Base-by-base conservation (phyloP, 2,113 vertebrate species). In the Psophia crepitans region DNA sequence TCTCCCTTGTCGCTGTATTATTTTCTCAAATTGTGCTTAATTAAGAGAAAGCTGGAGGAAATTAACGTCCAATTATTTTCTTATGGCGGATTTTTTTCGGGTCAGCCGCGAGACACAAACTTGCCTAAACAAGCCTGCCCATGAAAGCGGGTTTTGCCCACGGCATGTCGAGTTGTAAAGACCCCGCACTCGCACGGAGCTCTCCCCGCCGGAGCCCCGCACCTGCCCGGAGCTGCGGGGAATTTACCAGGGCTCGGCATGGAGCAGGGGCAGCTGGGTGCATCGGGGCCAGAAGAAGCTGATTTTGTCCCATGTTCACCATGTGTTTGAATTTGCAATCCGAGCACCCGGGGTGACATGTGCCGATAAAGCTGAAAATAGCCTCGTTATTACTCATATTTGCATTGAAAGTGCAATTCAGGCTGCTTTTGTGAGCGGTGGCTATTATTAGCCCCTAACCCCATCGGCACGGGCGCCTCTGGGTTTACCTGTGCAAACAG, bases 21-120 rank as follows among this genome's bases (percentile, higher is more conserved):
- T 78, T 92, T 46, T 63, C 94, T 19, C 21, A 3, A 56, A 84
- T 75, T n/a, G 56, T 4, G 24, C 69, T 71, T 84, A 66, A 87
- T 56, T 44, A 78, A 75, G 90, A 41, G 39, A 43, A 89, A 94
- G 86, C 76, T 64, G 88, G 69, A 76, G 89, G 65, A 92, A 95
- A 96, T 96, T 84, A 95, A 79, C 69, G 41, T 84, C 73, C 87
- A 75, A 84, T 91, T 87, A 81, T 91, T 97, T 92, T 66, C 91
- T 90, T 17, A 56, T 1, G 8, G 56, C 2, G 71, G 28, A n/a
- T 61, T 65, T 81, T 58, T 53, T 27, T 26, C n/a, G 49, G 37
- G 51, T 56, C 7, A 5, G 63, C 78, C 10, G 2, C 75, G 43
- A 81, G 82, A 69, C 24, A 1, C 33, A 43, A 75, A 56, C 83